Conservation (phyloP, 2,797 vertebrate genomes). For the Neomorphus geoffroyi region DNA sequence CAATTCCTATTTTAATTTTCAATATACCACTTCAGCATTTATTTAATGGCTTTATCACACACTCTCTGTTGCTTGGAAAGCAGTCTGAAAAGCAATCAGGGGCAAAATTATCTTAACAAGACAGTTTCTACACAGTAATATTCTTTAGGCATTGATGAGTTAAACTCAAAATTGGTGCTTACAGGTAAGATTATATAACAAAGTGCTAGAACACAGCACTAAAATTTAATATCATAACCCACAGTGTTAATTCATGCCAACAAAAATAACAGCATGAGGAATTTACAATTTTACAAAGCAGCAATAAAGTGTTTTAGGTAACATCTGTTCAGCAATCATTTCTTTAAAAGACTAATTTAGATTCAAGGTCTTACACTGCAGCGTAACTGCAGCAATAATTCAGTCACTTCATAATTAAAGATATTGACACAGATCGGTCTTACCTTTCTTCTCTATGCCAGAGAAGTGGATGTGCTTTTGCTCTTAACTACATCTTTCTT, state of each 20-base stretch:
- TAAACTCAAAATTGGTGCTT: conserved; percentile 55
- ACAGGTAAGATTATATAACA: conserved; percentile 43
- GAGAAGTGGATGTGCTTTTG: conserved; percentile 47
- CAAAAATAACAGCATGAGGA: conserved; percentile 77
- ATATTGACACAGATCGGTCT: conserved; percentile 63
- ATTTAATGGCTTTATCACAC: conserved; percentile 36
- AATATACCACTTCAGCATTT: conserved; percentile 30
- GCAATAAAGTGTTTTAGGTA: conserved; percentile 70
- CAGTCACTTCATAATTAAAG: conserved; percentile 76
- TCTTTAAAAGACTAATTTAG: conserved; percentile 74
- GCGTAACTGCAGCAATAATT: conserved; percentile 69
- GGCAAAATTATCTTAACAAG: conserved; percentile 61
- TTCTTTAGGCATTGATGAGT: conserved; percentile 72
- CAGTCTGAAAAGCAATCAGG: conserved; percentile 8
- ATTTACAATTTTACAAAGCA: conserved; percentile 73
- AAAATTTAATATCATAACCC: conserved; percentile 73
- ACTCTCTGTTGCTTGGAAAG: not conserved
- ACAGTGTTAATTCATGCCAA: conserved; percentile 74
- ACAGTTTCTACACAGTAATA: conserved; percentile 53
- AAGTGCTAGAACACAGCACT: conserved; percentile 71
- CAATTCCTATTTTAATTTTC: conserved; percentile 41
- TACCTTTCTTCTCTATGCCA: conserved; percentile 54
- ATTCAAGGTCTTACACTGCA: conserved; percentile 70
- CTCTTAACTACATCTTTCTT: conserved; percentile 48
- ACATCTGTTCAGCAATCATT: conserved; percentile 77